Percentiles rank a stretch among this genome's conserved stretches.
phyloP scores from a whole-genome alignment of 2,113 vertebrate genomes.

The Pseudolaguvia tuberculata region DNA sequence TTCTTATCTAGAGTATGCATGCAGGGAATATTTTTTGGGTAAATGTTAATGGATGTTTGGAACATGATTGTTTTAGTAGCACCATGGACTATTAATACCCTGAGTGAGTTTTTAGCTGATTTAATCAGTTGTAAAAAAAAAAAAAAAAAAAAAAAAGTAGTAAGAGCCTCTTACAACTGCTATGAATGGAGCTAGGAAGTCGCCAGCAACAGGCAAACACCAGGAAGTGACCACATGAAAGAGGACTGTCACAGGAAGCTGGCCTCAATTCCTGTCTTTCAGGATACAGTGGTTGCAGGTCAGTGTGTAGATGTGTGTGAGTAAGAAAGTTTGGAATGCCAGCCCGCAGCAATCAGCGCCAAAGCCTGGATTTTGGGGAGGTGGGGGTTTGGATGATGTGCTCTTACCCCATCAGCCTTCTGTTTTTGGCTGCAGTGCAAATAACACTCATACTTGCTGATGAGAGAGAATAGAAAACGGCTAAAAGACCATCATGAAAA shows the following conservation, averaged over 20 bases:
- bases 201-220: conserved; percentile 59
- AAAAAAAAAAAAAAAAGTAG: no score
- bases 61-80: background rate
- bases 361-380: conserved; percentile 6
- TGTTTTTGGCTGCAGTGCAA: conserved; percentile 43
- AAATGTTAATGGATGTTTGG: background rate
- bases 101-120: background rate
- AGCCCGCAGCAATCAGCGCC: conserved; percentile 34
- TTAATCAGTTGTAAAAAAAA: conserved; percentile 7
- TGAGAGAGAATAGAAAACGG: conserved; percentile 37
- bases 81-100: conserved; percentile 2
- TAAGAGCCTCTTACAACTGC: background rate
- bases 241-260: conserved; percentile 68
- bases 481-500: conserved; percentile 27
- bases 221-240: conserved; percentile 78
- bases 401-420: conserved; percentile 36
- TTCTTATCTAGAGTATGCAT: conserved; percentile 16
- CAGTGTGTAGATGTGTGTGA: conserved; percentile 38
- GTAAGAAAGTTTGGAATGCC: conserved; percentile 47
- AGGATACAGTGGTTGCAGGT: conserved; percentile 63
- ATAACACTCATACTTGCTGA: conserved; percentile 27
- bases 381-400: conserved; percentile 10
- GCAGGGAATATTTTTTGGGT: background rate
- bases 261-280: conserved; percentile 69
- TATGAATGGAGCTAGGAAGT: conserved; percentile 13